phyloP scores from a whole-genome alignment of 2,113 vertebrate species.

The Rostratula benghalensis region DNA sequence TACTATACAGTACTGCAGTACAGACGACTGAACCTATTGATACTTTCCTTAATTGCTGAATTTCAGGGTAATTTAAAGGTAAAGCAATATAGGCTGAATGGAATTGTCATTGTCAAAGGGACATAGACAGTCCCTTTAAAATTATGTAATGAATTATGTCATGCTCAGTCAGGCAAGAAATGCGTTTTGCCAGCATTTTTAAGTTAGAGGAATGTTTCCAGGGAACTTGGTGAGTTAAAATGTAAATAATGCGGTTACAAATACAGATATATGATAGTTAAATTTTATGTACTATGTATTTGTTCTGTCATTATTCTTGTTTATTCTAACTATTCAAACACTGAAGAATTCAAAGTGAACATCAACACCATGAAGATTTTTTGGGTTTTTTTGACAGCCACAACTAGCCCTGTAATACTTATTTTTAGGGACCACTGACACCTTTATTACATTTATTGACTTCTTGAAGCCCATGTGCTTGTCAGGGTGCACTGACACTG shows the following conservation, averaged over 20 bases:
- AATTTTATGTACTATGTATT: neutral
- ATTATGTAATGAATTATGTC: neutral
- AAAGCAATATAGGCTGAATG: neutral
- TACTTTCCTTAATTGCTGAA: neutral
- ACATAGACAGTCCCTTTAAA: neutral
- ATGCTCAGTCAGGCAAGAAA: neutral
- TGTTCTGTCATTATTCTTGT: neutral
- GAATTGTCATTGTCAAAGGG: no score
- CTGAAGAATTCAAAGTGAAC: neutral
- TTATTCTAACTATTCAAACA: neutral
- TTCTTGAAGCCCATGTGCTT: neutral
- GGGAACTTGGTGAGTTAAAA: neutral
- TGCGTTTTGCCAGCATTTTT: neutral
- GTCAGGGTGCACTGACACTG: neutral
- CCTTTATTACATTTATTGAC: neutral
- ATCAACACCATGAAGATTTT: neutral
- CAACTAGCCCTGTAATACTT: neutral
- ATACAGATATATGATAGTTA: neutral
- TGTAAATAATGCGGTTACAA: neutral
- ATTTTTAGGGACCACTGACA: neutral
- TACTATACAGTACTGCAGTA: neutral
- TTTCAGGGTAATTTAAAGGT: slow-evolving; percentile 26
- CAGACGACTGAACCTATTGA: neutral
- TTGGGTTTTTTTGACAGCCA: neutral
- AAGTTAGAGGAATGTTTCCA: neutral